A percentile compares a stretch with the other conserved stretches of the same genome.
phyloP scores from a whole-genome alignment of 1,140 invertebrate species.

The Orussus abietinus region DNA sequence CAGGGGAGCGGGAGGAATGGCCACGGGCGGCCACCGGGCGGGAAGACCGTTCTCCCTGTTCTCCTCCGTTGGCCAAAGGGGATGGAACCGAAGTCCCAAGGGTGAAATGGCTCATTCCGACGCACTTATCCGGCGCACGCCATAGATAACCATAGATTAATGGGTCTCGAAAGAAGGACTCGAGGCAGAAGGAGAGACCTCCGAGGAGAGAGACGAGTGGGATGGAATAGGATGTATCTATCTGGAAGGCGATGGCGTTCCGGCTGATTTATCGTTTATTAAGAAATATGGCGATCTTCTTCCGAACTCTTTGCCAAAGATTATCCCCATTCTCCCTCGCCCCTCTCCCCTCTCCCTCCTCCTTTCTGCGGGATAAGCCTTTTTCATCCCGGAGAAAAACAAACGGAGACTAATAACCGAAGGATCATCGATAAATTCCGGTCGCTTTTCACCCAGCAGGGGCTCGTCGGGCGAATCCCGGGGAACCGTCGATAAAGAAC shows the following conservation, averaged over 20 bases:
- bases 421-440: slow-evolving; percentile 9
- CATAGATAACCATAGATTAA: slow-evolving; percentile 54
- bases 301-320: slow-evolving; percentile 28
- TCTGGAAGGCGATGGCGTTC: slow-evolving; percentile 16
- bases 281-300: slow-evolving; percentile 46
- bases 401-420: too few relatives aligned
- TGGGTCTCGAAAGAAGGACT: slow-evolving; percentile 26
- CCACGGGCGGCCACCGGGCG: too few relatives aligned
- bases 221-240: not conserved
- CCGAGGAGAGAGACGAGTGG: slow-evolving; percentile 25
- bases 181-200: slow-evolving; percentile 24
- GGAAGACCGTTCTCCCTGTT: slow-evolving; percentile 14
- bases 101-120: slow-evolving; percentile 51
- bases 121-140: slow-evolving; percentile 47
- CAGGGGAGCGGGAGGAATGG: slow-evolving; percentile 1
- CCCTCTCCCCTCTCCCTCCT: slow-evolving; percentile 1
- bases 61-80: slow-evolving; percentile 6
- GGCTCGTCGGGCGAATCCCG: too few relatives aligned
- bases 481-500: too few relatives aligned
- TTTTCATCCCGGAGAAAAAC: slow-evolving; percentile 4
- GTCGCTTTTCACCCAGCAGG: too few relatives aligned
- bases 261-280: slow-evolving; percentile 51
- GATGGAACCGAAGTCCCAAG: slow-evolving; percentile 43
- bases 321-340: slow-evolving; percentile 30
- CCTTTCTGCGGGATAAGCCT: not conserved